phyloP scores from a whole-genome alignment of 2,888 invertebrate species.

The Amphipoea lucens region DNA sequence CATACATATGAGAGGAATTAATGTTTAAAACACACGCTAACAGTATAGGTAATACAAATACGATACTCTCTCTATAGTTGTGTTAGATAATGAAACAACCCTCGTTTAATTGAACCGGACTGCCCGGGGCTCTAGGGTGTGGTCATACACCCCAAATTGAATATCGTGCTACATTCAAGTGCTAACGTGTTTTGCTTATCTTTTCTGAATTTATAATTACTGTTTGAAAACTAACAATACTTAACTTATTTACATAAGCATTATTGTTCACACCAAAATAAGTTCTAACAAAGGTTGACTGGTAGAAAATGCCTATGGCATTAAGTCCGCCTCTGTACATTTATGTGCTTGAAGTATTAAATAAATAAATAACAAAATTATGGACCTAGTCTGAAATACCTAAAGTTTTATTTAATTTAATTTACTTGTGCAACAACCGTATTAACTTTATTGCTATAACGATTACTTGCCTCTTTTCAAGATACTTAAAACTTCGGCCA shows the following conservation, averaged over 20 bases:
- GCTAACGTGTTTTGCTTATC: not conserved
- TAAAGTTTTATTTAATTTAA: not conserved
- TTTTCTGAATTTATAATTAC: too few species aligned
- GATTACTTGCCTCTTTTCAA: not conserved
- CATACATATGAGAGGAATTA: not conserved
- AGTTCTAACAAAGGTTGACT: too few species aligned
- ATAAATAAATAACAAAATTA: too few species aligned
- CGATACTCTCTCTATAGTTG: not conserved
- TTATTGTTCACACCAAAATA: too few species aligned
- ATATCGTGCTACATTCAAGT: not conserved
- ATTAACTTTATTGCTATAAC: not conserved
- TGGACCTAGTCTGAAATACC: too few species aligned
- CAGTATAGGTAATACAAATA: not conserved
- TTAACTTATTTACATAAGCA: too few species aligned
- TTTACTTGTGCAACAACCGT: not conserved
- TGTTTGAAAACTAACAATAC: too few species aligned
- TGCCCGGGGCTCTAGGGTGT: conserved; percentile 20
- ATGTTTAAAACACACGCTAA: not conserved
- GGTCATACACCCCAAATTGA: conserved; percentile 22
- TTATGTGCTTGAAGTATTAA: too few species aligned
- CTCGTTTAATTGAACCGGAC: conserved; percentile 2
- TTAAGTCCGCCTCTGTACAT: too few species aligned
- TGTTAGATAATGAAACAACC: conserved; percentile 6
- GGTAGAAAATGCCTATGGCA: too few species aligned
- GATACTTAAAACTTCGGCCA: not conserved